Evolutionary conservation across 2,113 vertebrate genomes (phyloP), one percentile per base, ranked within the genome.

Genomic region (Vanacampus margaritifer): DNA sequence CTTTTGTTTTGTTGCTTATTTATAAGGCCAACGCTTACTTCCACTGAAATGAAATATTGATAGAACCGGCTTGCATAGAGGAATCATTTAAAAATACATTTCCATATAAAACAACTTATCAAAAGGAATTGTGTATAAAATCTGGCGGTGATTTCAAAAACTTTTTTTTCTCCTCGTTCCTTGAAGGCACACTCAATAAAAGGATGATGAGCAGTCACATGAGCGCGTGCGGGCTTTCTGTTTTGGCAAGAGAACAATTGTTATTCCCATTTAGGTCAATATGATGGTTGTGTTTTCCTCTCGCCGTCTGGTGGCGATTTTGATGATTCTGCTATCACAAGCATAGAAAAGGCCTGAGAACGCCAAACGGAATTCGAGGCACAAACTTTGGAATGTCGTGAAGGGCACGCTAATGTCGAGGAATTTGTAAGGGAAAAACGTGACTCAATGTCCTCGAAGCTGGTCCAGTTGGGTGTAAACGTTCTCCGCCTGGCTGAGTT

Each of bases 381-480:
- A 57, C 63, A 57, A 67, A 24, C 43, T 48, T 64, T 65, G 57
- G 60, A 63, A 60, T 77, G 74, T 67, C 68, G 68, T 67, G 50
- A 71, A 64, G 57, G 56, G 36, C 45, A 17, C 0, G 32, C 23
- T 32, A 69, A 81, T 23, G 62, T 69, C 28, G 62, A 76, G n/a
- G 48, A 26, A 54, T 64, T 65, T 69, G 70, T 73, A 70, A 67
- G 26, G 21, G 21, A 10, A 28, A 61, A 48, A 48, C n/a, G 14
- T 5, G 17, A 32, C 78, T 75, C 84, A 94, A 21, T 91, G 93
- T 64, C 91, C 92, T 71, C 92, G 90, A 28, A 95, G 89, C 82
- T 94, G 92, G 81, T 93, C 93, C 62, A 95, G 92, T 83, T 89
- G 91, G 76, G 90, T 79, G 80, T 94, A 96, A 78, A 95, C 89